Conservation (phyloP, 2,113 vertebrate genomes). For the Physeter macrocephalus region DNA sequence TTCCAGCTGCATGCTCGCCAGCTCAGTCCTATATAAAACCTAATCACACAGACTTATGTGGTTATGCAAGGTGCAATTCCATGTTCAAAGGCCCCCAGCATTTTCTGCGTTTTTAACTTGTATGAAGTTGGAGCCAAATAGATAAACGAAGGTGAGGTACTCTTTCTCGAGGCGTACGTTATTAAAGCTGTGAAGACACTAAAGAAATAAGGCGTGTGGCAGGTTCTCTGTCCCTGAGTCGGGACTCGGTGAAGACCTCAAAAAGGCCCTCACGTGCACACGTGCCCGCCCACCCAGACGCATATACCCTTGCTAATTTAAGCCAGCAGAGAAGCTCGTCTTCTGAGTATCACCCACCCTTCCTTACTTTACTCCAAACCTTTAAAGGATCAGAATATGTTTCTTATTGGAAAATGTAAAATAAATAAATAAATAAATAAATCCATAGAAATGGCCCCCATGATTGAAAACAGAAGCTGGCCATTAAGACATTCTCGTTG, state of each 20-base stretch:
- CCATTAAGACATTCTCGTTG: constrained; percentile 61
- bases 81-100: neutral
- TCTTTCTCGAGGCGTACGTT: neutral
- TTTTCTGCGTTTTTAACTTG: neutral
- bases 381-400: constrained; percentile 65
- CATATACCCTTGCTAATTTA: neutral
- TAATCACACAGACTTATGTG: neutral
- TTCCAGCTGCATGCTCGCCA: neutral
- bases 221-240: neutral
- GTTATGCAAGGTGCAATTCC: neutral
- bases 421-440: constrained; percentile 32
- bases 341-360: constrained; percentile 25
- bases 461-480: constrained; percentile 75
- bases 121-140: neutral
- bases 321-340: constrained; percentile 30
- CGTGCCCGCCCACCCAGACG: accelerated
- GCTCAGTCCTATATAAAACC: neutral
- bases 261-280: neutral
- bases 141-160: accelerated
- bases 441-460: constrained; percentile 69
- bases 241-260: neutral
- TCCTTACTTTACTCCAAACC: constrained; percentile 12
- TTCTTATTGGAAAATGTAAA: constrained; percentile 70
- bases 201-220: neutral
- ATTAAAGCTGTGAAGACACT: neutral